Base-by-base conservation (phyloP, 2,797 vertebrate genomes). In the Oryzias dopingdopingensis region DNA sequence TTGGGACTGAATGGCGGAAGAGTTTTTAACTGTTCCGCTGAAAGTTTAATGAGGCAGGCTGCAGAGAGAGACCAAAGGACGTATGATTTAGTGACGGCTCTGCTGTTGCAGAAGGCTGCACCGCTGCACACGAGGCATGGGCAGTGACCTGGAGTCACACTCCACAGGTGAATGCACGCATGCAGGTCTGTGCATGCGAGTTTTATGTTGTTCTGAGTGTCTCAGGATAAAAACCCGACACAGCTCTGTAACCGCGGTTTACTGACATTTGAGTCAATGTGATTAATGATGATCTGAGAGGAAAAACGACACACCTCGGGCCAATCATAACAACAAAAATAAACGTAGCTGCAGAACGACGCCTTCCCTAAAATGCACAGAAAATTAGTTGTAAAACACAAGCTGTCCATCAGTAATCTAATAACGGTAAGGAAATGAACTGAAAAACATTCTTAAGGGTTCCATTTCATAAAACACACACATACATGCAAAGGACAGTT, bases 21-120 rank as follows among this genome's bases (percentile, higher is more conserved):
- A 73, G 64, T 70, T 82, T 80, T 72, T 62, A 86, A 76, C 69
- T 56, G 76, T 80, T 74, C 14, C 20, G 59, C 69, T 83, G 67
- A 70, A 80, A 56, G 77, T 78, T 78, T 78, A 86, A 86, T 84
- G 82, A 89, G 81, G 72, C 74, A 20, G 79, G 67, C 60, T 51
- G 67, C 23, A 22, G 77, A 72, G 61, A 57, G 49, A 4, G 76
- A 15, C 4, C 42, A 52, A 59, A 78, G 74, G 74, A 72, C 63
- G 32, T 14, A 14, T 0, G 47, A 72, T 60, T 73, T 59, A 70
- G 70, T 42, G 69, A 53, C 40, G 13, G 65, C 49, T 64, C 58
- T 40, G 74, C 67, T 62, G 65, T 44, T 68, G 70, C 77, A 64
- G 64, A 62, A 53, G n/a, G 29, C 54, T 52, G 64, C 42, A 12